Base-by-base conservation (phyloP, 2,888 invertebrate genomes). In the Hyposoter didymator region DNA sequence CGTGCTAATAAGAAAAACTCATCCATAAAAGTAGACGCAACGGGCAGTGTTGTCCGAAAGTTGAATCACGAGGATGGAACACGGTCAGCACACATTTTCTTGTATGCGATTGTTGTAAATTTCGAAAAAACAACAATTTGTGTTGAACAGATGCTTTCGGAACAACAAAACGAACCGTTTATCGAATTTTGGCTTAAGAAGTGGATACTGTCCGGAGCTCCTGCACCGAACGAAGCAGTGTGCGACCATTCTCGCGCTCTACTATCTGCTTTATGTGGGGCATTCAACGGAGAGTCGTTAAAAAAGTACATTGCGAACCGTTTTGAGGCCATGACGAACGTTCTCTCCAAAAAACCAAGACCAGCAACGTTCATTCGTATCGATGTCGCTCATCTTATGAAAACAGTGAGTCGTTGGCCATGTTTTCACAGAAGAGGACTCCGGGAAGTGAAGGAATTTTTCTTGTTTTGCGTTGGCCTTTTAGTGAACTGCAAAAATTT, bases 221-320 rank as follows among this genome's bases (percentile, higher is more conserved):
- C 72, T 2, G 49, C 47, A 32, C 82, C 82, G 35, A 79, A 64
- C 17, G 74, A 79, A 45, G 59, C 52, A 17, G 79, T 78, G 14
- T 64, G 74, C 32, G 82, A 82, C 47, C 82, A 85, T 55, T 85
- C 82, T 6, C 55, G 79, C 32, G 64, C 85, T 32, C 52, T 85
- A 3, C 22, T 85, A 22, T 75, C 79, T 49, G 85, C 75, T 62
- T 14, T 78, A 12, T 73, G 64, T 35, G 22, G 69, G 45, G 85
- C 82, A 0, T 83, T 85, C 19, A 85, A 85, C 45, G 59, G 82
- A 22, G 32, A 72, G 35, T 78, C 73, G 1, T 32, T 78, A 39
- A 82, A 85, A 69, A 10, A 43, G 14, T 82, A 82, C 19, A n/a
- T 85, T 10, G 66, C 47, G 5, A 45, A 14, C 5, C 76, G 64